phyloP scores from a whole-genome alignment of 2,113 vertebrate genomes.

The Phyllostomus hastatus region DNA sequence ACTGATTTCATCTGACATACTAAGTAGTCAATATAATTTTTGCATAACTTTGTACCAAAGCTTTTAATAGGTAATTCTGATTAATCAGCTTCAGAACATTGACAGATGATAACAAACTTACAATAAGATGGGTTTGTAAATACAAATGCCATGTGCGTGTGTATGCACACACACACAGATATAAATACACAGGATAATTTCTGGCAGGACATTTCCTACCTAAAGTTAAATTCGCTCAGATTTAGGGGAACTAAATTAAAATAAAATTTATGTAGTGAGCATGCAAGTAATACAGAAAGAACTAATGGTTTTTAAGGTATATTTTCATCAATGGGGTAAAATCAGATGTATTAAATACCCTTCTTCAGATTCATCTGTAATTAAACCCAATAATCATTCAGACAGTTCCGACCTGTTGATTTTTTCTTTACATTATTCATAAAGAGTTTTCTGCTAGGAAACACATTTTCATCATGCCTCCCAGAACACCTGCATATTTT shows the following conservation, averaged over 20 bases:
- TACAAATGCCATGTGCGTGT: neutral
- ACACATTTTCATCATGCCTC: neutral
- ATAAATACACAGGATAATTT: neutral
- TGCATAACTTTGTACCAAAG: neutral
- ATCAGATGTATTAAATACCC: neutral
- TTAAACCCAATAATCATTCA: neutral
- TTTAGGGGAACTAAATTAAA: neutral
- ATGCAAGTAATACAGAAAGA: neutral
- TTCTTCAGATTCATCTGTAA: neutral
- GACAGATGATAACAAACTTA: neutral
- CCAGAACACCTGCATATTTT: neutral
- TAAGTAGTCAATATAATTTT: neutral
- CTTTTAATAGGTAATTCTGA: neutral
- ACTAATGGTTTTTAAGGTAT: neutral
- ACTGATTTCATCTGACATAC: neutral
- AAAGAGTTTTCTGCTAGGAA: neutral
- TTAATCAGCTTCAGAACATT: constrained; percentile 24
- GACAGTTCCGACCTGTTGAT: neutral
- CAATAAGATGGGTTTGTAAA: neutral
- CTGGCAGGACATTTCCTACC: neutral
- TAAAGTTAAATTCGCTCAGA: constrained; percentile 13
- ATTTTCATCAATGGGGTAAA: neutral
- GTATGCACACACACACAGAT: neutral
- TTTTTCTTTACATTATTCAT: neutral
- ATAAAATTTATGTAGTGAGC: neutral